Evolutionary conservation across 2,797 vertebrate species (phyloP).

Genomic region (Poecilia picta): DNA sequence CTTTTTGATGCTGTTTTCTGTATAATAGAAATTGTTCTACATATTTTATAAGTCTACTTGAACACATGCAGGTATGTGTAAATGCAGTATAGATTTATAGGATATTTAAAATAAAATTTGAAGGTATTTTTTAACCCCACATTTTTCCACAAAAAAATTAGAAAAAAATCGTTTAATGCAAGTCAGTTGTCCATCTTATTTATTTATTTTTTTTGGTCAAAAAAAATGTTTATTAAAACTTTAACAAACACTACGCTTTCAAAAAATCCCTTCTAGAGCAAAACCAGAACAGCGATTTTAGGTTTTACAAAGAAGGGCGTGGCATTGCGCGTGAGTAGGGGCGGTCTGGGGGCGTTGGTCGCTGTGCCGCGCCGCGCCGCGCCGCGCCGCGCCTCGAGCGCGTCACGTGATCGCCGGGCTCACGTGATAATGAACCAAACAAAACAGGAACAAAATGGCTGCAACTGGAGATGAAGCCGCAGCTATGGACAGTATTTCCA

Average conservation of each 20-base stretch:
- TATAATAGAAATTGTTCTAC: neutral
- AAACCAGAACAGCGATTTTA: neutral
- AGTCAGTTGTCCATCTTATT: neutral
- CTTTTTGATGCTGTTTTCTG: neutral
- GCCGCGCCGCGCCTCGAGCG: neutral
- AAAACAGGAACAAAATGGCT: conserved; percentile 78
- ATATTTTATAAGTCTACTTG: neutral
- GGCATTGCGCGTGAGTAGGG: conserved; percentile 43
- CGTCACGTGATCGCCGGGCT: conserved; percentile 74
- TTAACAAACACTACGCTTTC: neutral
- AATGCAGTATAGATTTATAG: neutral
- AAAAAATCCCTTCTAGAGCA: neutral
- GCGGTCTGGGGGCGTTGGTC: neutral
- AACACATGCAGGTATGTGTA: neutral
- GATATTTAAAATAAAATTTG: neutral
- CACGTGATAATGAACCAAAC: conserved; percentile 71
- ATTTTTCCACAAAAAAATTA: neutral
- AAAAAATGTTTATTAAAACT: neutral
- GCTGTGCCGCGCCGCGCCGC: neutral
- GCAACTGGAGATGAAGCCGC: conserved; percentile 78
- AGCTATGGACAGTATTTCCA: conserved; percentile 78
- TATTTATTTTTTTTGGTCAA: neutral
- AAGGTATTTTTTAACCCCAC: neutral
- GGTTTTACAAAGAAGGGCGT: conserved; percentile 43
- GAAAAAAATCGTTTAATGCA: neutral